These are phyloP conservation scores for Trichoplusia ni DNA, from an alignment of 1,140 invertebrate genomes.

Conservation along the genomic window DNA sequence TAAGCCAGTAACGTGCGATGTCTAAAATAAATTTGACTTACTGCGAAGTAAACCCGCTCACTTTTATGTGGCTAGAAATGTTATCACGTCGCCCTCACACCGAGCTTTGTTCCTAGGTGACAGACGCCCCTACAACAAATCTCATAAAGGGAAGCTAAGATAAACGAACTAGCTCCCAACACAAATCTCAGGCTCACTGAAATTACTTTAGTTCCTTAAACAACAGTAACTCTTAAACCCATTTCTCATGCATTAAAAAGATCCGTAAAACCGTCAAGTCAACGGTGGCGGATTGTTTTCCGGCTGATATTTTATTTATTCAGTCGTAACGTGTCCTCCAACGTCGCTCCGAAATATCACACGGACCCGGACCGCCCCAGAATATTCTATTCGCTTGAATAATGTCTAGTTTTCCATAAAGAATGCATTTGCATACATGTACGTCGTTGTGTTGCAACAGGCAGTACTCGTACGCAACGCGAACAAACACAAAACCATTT, in stretches of 20 bases:
- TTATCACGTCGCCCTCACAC: conserved; percentile 50
- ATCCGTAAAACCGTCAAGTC: conserved; percentile 15
- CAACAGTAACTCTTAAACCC: conserved; percentile 6
- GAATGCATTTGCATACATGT: conserved; percentile 59
- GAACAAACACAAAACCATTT: conserved; percentile 61
- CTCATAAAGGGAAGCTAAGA: conserved; percentile 44
- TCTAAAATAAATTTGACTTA: conserved; percentile 32
- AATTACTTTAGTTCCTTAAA: conserved; percentile 6
- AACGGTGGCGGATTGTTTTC: conserved; percentile 35
- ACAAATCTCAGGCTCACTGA: not conserved
- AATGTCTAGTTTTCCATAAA: conserved; percentile 60
- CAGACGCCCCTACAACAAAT: conserved; percentile 44
- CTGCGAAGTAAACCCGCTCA: conserved; percentile 3
- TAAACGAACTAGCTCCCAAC: conserved; percentile 22
- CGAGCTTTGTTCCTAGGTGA: conserved; percentile 53
- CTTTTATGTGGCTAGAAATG: conserved; percentile 55
- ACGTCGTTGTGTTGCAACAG: conserved; percentile 43
- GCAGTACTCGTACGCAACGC: conserved; percentile 41
- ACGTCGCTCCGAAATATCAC: conserved; percentile 44
- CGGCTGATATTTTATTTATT: conserved; percentile 52
- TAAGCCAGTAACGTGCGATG: conserved; percentile 9
- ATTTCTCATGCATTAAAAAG: conserved; percentile 24
- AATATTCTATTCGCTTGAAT: conserved; percentile 62
- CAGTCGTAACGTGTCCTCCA: conserved; percentile 38
- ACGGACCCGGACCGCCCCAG: conserved; percentile 41